phyloP scores from a whole-genome alignment of 2,113 vertebrate genomes.

The Jaculus jaculus region DNA sequence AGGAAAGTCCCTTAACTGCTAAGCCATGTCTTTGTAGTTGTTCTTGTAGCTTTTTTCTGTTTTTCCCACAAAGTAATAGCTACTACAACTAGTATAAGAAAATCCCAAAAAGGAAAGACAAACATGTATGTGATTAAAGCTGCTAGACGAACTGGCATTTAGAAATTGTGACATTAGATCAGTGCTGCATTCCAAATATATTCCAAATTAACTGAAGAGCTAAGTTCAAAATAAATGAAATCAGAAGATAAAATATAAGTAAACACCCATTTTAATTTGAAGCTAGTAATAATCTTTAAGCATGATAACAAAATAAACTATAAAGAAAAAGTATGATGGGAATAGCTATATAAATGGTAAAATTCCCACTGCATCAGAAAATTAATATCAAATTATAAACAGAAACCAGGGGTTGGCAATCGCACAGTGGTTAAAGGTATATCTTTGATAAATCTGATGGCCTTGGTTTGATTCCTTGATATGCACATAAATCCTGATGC shows the following conservation, averaged over 20 bases:
- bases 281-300: not conserved
- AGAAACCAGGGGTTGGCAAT: not conserved
- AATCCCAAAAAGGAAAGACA: too few species aligned
- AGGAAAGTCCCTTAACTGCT: too few species aligned
- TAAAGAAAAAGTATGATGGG: not conserved
- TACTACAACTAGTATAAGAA: too few species aligned
- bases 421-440: too few species aligned
- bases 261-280: not conserved
- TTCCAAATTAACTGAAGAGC: not conserved
- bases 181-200: not conserved
- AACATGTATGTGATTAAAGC: not conserved
- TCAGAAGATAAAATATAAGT: not conserved
- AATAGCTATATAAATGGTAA: not conserved
- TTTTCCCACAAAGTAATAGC: too few species aligned
- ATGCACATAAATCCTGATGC: too few species aligned
- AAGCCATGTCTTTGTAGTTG: too few species aligned
- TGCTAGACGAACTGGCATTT: not conserved
- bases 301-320: not conserved
- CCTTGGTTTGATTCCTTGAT: too few species aligned
- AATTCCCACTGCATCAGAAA: not conserved
- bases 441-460: too few species aligned
- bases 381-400: not conserved
- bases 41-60: too few species aligned
- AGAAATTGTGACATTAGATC: not conserved
- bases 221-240: not conserved